phyloP scores from a whole-genome alignment of 2,797 vertebrate genomes.

The Falco concolor region DNA sequence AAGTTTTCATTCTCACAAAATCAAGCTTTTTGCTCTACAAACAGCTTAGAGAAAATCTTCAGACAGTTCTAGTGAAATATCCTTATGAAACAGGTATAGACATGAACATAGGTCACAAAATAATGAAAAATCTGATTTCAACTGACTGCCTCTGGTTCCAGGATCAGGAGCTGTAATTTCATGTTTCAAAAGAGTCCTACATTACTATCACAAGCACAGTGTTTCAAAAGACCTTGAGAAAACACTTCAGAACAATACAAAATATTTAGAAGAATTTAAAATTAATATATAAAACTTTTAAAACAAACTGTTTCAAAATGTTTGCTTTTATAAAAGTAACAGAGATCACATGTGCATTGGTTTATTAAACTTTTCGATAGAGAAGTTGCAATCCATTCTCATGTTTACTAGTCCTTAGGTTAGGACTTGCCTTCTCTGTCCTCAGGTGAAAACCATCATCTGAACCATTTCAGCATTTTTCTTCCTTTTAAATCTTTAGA shows the following conservation, averaged over 20 bases:
- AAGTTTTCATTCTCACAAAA: not conserved
- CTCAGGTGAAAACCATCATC: not conserved
- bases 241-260: not conserved
- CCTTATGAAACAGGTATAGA: not conserved
- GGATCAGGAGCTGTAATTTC: not conserved
- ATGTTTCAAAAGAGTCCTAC: not conserved
- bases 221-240: not conserved
- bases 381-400: not conserved
- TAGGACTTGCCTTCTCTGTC: not conserved
- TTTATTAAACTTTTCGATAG: not conserved
- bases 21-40: not conserved
- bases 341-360: accelerated
- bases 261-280: not conserved
- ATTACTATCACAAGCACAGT: not conserved
- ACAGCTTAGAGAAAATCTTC: not conserved
- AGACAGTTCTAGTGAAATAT: not conserved
- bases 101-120: not conserved
- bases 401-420: not conserved
- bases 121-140: not conserved
- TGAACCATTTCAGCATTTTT: not conserved
- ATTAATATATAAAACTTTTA: not conserved
- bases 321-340: not conserved
- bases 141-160: not conserved
- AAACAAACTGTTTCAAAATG: not conserved
- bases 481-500: not conserved